Conservation (phyloP, 2,797 vertebrate species). For the Salarias fasciatus region DNA sequence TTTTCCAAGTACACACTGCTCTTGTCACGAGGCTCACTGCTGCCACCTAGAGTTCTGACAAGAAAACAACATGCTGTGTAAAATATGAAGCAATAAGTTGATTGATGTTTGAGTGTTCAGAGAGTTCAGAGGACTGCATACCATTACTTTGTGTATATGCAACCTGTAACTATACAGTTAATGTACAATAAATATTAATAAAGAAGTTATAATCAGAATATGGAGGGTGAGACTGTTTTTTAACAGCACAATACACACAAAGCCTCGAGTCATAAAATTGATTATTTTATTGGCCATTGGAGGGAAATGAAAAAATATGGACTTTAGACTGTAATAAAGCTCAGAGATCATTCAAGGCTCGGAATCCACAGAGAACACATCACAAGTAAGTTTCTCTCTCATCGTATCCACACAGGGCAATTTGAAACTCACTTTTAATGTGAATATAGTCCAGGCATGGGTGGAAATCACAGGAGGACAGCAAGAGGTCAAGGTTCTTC, state of each 20-base stretch:
- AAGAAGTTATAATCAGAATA: slow-evolving; percentile 52
- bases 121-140: slow-evolving; percentile 32
- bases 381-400: slow-evolving; percentile 11
- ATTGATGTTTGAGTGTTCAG: slow-evolving; percentile 33
- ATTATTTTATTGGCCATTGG: too few relatives aligned
- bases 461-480: too few relatives aligned
- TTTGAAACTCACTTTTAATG: background rate
- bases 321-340: slow-evolving; percentile 42
- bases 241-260: background rate
- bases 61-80: slow-evolving; percentile 36
- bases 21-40: slow-evolving; percentile 53
- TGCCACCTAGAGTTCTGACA: slow-evolving; percentile 58
- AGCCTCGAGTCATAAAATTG: slow-evolving; percentile 17
- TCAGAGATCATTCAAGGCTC: slow-evolving; percentile 1
- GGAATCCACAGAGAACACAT: background rate
- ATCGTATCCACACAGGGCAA: background rate
- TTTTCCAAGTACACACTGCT: slow-evolving; percentile 9
- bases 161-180: slow-evolving; percentile 53
- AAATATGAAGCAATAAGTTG: slow-evolving; percentile 47
- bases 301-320: too few relatives aligned
- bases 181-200: slow-evolving; percentile 67
- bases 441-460: too few relatives aligned
- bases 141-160: slow-evolving; percentile 60
- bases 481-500: too few relatives aligned
- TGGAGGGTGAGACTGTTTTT: background rate